Evolutionary conservation across 2,797 vertebrate species (phyloP).

Genomic region (Lepilemur septentrionalis): DNA sequence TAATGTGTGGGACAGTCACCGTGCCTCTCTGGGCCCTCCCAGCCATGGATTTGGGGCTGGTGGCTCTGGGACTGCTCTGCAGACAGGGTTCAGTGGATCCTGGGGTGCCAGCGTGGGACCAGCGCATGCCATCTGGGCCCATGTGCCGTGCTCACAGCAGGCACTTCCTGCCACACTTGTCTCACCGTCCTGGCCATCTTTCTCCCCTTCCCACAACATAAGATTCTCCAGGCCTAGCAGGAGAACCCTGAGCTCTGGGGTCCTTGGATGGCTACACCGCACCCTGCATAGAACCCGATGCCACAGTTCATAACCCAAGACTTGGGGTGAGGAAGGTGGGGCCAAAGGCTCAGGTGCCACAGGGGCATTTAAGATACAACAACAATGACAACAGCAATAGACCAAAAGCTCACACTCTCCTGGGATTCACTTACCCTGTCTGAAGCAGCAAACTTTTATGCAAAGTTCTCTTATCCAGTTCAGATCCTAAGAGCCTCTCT

Average conservation of each 20-base stretch:
- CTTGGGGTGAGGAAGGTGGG: not conserved
- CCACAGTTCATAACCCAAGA: not conserved
- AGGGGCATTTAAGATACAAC: not conserved
- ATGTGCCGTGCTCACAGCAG: not conserved
- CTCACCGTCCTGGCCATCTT: not conserved
- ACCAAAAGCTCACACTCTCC: not conserved
- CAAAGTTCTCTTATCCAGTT: not conserved
- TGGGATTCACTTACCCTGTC: not conserved
- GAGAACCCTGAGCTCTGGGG: not conserved
- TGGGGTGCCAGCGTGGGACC: not conserved
- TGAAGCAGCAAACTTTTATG: not conserved
- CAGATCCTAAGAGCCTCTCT: not conserved
- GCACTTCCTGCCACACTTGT: fast-evolving
- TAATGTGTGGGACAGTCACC: not conserved
- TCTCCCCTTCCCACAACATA: not conserved
- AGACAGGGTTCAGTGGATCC: not conserved
- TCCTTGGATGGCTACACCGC: not conserved
- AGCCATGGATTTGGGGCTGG: not conserved
- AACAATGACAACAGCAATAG: not conserved
- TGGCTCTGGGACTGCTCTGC: not conserved
- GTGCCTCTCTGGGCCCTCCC: not conserved
- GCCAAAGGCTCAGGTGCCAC: not conserved
- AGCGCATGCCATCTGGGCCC: not conserved
- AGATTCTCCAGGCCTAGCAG: not conserved
- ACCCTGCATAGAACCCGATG: fast-evolving